phyloP scores from a whole-genome alignment of 1,140 invertebrate species.

The Drosophila murphyi region DNA sequence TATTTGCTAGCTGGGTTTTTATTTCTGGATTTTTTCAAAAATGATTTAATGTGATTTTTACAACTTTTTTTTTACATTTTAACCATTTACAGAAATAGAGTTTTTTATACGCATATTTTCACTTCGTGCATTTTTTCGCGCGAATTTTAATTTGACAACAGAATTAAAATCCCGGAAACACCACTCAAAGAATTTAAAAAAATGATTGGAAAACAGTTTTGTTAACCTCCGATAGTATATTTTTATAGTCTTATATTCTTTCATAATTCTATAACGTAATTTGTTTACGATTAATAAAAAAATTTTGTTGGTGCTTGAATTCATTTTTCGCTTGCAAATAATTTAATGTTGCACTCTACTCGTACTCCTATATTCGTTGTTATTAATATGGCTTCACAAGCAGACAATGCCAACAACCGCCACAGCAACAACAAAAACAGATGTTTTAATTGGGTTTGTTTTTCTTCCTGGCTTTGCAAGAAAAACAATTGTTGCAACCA shows the following conservation, averaged over 20 bases:
- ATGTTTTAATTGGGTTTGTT: conserved; percentile 22
- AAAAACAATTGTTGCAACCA: conserved; percentile 28
- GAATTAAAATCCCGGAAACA: conserved; percentile 2
- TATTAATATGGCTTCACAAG: conserved; percentile 24
- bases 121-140: too few species aligned
- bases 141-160: too few species aligned
- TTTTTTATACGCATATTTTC: background rate
- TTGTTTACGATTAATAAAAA: conserved; percentile 1
- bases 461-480: conserved; percentile 17
- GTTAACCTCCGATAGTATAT: background rate
- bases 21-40: too few species aligned
- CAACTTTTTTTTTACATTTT: background rate
- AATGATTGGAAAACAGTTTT: background rate
- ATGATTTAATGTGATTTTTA: background rate
- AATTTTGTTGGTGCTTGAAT: background rate
- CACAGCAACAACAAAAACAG: conserved; percentile 4
- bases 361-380: conserved; percentile 6
- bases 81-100: background rate
- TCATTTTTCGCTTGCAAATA: conserved; percentile 8
- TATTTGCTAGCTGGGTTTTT: background rate
- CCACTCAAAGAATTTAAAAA: conserved; percentile 3
- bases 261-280: background rate
- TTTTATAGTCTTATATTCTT: background rate
- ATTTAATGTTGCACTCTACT: conserved; percentile 7
- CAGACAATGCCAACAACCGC: background rate